phyloP scores from a whole-genome alignment of 2,113 vertebrate genomes.

The Amia ocellicauda region DNA sequence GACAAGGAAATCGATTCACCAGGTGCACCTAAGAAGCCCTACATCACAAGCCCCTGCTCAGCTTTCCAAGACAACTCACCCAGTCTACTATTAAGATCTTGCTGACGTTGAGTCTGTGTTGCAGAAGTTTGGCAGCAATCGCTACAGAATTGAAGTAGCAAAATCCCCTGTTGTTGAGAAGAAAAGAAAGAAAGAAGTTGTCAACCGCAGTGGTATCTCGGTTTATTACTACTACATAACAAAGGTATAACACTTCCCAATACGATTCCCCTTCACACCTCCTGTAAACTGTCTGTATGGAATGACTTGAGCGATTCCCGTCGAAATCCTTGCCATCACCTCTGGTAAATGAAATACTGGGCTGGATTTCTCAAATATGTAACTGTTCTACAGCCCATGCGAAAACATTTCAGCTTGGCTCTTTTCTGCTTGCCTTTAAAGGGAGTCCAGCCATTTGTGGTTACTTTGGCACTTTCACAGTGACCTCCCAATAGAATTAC shows the following conservation, averaged over 20 bases:
- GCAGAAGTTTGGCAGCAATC: conserved; percentile 90
- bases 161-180: conserved; percentile 80
- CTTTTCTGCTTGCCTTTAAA: too few species aligned
- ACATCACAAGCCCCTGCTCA: conserved; percentile 19
- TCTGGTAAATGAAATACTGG: neutral
- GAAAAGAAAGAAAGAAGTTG: conserved; percentile 11
- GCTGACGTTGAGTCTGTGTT: conserved; percentile 89
- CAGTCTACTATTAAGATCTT: conserved; percentile 98
- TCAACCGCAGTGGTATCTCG: conserved; percentile 5
- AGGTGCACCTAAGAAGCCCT: neutral
- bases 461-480: too few species aligned
- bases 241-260: neutral
- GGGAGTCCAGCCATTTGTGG: too few species aligned
- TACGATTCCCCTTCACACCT: neutral
- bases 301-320: conserved; percentile 6
- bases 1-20: neutral
- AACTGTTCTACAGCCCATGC: too few species aligned
- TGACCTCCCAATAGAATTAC: too few species aligned
- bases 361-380: too few species aligned
- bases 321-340: conserved; percentile 9
- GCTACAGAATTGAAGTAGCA: conserved; percentile 98
- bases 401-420: too few species aligned
- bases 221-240: too few species aligned
- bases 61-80: conserved; percentile 68
- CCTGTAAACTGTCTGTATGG: neutral